A percentile compares a stretch with the other conserved stretches of the same genome.
Conservation (phyloP, 2,888 invertebrate genomes). For the Cabera pusaria region DNA sequence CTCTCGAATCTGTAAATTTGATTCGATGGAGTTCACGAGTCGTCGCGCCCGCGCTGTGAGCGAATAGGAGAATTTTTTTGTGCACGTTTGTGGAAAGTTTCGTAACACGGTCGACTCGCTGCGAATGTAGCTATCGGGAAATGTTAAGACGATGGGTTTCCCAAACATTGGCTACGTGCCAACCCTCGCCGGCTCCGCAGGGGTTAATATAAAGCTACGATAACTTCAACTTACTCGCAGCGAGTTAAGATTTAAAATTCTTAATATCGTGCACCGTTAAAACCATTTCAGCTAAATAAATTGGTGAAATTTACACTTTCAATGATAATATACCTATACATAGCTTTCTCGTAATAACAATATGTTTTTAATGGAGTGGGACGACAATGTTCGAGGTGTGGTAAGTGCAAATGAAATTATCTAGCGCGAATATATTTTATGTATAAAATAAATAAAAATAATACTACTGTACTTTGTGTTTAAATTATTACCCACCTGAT, state of each 20-base stretch:
- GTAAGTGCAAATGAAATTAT: too few species aligned
- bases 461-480: too few species aligned
- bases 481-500: too few species aligned
- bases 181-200: conserved; percentile 46
- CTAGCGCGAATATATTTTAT: too few species aligned
- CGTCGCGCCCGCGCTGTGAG: conserved; percentile 51
- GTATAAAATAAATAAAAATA: too few species aligned
- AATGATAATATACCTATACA: too few species aligned
- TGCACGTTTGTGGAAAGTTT: conserved; percentile 60
- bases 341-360: too few species aligned
- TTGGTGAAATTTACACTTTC: too few species aligned
- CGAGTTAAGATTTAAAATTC: conserved; percentile 36
- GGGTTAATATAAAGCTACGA: conserved; percentile 33
- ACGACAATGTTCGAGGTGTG: too few species aligned
- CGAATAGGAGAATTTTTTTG: conserved; percentile 42
- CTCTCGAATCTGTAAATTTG: conserved; percentile 53
- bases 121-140: conserved; percentile 62
- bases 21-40: conserved; percentile 60
- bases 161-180: conserved; percentile 63
- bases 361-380: too few species aligned
- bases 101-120: conserved; percentile 55
- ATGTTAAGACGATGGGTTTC: conserved; percentile 60
- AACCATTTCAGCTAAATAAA: conserved; percentile 4
- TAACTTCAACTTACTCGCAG: conserved; percentile 31
- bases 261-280: conserved; percentile 5